A percentile compares a stretch with the other conserved stretches of the same genome.
phyloP scores from a whole-genome alignment of 2,113 vertebrate genomes.

The Mesitornis unicolor region DNA sequence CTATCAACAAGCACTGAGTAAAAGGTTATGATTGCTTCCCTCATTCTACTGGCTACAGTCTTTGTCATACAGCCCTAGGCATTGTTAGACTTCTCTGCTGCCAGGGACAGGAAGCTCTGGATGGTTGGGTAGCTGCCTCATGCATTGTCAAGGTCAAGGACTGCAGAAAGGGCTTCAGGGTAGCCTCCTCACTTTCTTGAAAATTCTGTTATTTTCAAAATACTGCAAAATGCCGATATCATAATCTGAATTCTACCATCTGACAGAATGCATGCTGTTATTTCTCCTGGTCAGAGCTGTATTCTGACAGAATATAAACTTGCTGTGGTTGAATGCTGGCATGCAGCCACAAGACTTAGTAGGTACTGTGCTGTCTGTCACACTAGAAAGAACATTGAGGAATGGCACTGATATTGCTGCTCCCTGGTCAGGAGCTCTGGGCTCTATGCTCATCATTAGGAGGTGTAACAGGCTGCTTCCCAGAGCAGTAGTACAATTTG shows the following conservation, averaged over 20 bases:
- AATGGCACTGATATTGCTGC: neutral
- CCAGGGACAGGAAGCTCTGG: neutral
- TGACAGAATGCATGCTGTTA: rapidly evolving
- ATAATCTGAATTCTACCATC: neutral
- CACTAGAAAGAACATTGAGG: neutral
- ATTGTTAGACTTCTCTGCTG: neutral
- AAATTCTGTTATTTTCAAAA: neutral
- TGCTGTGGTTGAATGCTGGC: neutral
- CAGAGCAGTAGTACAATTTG: neutral
- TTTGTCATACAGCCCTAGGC: neutral
- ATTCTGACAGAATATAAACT: neutral
- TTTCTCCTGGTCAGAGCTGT: neutral
- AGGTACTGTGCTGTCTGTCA: neutral
- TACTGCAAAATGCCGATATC: neutral
- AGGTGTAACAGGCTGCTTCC: neutral
- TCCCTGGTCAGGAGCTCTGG: neutral
- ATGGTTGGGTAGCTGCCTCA: neutral
- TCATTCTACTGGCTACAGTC: rapidly evolving
- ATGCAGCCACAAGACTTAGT: neutral
- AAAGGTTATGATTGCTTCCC: neutral
- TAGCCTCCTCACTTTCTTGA: neutral
- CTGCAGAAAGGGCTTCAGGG: neutral
- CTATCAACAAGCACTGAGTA: neutral
- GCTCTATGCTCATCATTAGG: neutral
- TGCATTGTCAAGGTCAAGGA: neutral